Evolutionary conservation across 2,888 invertebrate species (phyloP).

Genomic region (Macaria liturata): DNA sequence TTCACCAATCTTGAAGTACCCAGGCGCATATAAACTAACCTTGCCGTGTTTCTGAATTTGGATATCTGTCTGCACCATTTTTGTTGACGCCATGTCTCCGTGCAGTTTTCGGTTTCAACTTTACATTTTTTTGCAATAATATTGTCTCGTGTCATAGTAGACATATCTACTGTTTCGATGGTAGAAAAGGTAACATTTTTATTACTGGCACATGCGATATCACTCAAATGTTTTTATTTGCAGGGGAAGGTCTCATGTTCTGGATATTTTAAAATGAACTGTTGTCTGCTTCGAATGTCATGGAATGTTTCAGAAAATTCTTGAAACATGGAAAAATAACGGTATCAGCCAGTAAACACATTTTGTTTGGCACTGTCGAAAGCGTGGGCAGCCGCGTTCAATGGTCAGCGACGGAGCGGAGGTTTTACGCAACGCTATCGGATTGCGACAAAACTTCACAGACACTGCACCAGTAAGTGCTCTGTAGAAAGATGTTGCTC

Average conservation of each 20-base stretch:
- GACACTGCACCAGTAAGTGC: not conserved
- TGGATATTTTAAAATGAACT: too few relatives aligned
- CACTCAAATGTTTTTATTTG: not conserved
- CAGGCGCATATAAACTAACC: conserved; percentile 12
- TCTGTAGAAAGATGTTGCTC: too few relatives aligned
- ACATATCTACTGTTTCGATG: too few relatives aligned
- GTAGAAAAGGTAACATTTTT: too few relatives aligned
- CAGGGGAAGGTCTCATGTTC: not conserved
- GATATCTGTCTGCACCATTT: conserved; percentile 27
- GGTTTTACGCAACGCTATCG: conserved; percentile 25
- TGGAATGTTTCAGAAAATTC: too few relatives aligned
- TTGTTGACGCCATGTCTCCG: conserved; percentile 9
- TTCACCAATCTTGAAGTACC: not conserved
- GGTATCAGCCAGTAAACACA: too few relatives aligned
- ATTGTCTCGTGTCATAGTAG: conserved; percentile 3
- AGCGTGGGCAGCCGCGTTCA: conserved; percentile 24
- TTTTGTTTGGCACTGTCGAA: not conserved
- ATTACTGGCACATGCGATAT: too few relatives aligned
- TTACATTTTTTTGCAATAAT: not conserved
- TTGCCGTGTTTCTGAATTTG: conserved; percentile 33
- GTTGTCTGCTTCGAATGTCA: too few relatives aligned
- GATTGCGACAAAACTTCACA: conserved; percentile 22
- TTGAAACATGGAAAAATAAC: too few relatives aligned
- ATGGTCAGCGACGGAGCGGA: conserved; percentile 16
- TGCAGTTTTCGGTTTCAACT: conserved; percentile 1